Base-by-base conservation (phyloP, 2,113 vertebrate species). In the Narcine bancroftii region DNA sequence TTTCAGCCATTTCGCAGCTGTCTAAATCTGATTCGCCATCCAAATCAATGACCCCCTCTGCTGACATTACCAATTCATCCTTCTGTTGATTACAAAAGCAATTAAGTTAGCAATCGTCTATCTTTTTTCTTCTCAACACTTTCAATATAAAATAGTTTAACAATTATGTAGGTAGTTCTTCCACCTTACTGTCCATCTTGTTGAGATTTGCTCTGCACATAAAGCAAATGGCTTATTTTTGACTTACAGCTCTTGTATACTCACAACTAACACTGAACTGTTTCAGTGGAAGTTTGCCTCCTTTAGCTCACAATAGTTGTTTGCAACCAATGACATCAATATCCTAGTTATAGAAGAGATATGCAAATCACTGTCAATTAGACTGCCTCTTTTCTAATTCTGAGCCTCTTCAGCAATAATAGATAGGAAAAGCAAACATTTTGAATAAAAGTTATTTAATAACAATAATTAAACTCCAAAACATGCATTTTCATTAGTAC, bases 11-110 rank as follows among this genome's bases (percentile, higher is more conserved):
- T 94, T 97, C 97, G 93, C 95, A 92, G 93, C 96, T 95, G 95
- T 97, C 96, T 95, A 97, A 94, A 93, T 97, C 96, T 93, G 96
- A 95, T 93, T 97, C 96, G 94, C 96, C 96, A 95, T 95, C 96
- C 95, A 97, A 95, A 95, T 97, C 96, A 95, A 97, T 92, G 10
- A 95, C 95, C 94, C 95, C 96, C 93, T 96, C 96, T 93, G 93
- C 93, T 92, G 95, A 94, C 94, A 95, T 96, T 92, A 96, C 93
- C 50, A 96, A 96, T 94, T 96, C 97, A 95, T 97, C 96, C 95
- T 97, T 97, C 97, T 97, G 92, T 13, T 93, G 92, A 93, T 93
- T 92, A 93, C 93, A 92, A 60, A 33, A 89, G 42, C 89, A 91
- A 42, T 69, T 91, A 89, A 66, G 39, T 89, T 33, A 91, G 65